Evolutionary conservation across 2,888 invertebrate genomes (phyloP).

Genomic region (Athalia rosae): DNA sequence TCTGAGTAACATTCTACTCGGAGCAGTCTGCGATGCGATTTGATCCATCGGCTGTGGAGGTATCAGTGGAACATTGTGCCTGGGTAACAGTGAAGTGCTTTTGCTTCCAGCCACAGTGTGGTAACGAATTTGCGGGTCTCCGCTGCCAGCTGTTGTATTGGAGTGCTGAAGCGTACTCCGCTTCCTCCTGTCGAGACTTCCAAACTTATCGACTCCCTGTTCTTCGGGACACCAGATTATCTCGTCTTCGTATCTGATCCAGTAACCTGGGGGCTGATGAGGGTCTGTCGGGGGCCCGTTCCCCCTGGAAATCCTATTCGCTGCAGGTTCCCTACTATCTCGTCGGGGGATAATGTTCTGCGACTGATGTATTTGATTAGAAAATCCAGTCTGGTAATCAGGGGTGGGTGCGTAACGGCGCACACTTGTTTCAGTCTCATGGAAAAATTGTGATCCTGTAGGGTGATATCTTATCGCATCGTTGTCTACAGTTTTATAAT

Average conservation of each 20-base stretch:
- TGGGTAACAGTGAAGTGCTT: constrained; percentile 33
- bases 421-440: constrained; percentile 53
- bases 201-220: constrained; percentile 73
- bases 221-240: constrained; percentile 68
- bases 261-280: constrained; percentile 63
- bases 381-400: constrained; percentile 56
- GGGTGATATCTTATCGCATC: neutral
- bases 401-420: constrained; percentile 56
- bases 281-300: constrained; percentile 53
- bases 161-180: constrained; percentile 70
- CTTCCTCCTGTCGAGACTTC: constrained; percentile 78
- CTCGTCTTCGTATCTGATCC: constrained; percentile 68
- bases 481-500: constrained; percentile 23
- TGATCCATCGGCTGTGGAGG: constrained; percentile 12
- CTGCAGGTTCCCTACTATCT: constrained; percentile 51
- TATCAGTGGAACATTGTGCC: constrained; percentile 28
- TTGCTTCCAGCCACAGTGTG: constrained; percentile 56
- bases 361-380: constrained; percentile 37
- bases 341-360: constrained; percentile 51
- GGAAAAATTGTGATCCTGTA: constrained; percentile 16
- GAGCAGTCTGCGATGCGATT: neutral
- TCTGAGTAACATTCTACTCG: constrained; percentile 71
- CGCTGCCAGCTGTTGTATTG: neutral
- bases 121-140: constrained; percentile 54
- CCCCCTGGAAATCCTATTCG: constrained; percentile 33